Evolutionary conservation across 2,797 vertebrate species (phyloP).

Genomic region (Falco rusticolus): DNA sequence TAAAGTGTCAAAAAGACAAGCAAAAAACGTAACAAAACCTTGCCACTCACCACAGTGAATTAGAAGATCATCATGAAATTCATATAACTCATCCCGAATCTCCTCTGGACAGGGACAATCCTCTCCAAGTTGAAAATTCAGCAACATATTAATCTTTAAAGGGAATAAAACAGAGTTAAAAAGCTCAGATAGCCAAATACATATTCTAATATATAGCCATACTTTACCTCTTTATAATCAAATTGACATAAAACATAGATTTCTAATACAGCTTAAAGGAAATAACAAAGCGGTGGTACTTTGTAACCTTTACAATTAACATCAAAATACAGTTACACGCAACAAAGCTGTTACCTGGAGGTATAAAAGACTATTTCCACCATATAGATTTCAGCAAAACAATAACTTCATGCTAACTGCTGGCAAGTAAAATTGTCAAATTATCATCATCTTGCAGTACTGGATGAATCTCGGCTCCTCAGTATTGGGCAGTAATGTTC

Average conservation of each 20-base stretch:
- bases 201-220: background rate
- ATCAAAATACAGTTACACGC: background rate
- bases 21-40: background rate
- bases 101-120: slow-evolving; percentile 95
- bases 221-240: background rate
- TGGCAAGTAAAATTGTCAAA: background rate
- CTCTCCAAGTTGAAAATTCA: slow-evolving; percentile 93
- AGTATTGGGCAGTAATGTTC: background rate
- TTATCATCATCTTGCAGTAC: background rate
- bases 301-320: background rate
- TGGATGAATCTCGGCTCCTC: background rate
- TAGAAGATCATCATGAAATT: slow-evolving; percentile 94
- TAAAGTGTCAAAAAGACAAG: background rate
- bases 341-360: background rate
- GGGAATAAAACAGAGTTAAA: slow-evolving; percentile 42
- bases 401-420: background rate
- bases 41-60: slow-evolving; percentile 90
- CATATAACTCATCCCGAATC: slow-evolving; percentile 91
- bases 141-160: slow-evolving; percentile 95
- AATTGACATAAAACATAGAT: background rate
- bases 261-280: background rate
- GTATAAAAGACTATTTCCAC: background rate
- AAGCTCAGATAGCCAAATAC: background rate
- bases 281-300: background rate
- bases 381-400: background rate